phyloP scores from a whole-genome alignment of 2,888 invertebrate species.

The Agrypnus murinus region DNA sequence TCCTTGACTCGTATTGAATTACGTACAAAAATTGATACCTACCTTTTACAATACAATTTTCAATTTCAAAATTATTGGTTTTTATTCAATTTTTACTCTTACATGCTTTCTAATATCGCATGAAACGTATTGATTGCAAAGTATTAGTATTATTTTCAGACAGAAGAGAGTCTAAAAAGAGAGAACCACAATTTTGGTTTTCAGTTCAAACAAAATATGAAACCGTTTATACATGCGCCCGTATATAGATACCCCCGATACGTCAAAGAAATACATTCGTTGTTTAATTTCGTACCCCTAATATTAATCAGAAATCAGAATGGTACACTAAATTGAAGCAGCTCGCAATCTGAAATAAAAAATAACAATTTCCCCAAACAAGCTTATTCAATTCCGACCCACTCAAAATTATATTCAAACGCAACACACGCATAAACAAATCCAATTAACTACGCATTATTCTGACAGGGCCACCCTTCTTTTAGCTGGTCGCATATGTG shows the following conservation, averaged over 20 bases:
- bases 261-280: constrained; percentile 28
- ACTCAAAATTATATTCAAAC: constrained; percentile 68
- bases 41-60: constrained; percentile 27
- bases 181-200: constrained; percentile 10
- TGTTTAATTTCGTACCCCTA: constrained; percentile 42
- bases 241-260: constrained; percentile 19
- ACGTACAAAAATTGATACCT: constrained; percentile 38
- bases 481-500: constrained; percentile 67
- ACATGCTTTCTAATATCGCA: too few relatives aligned
- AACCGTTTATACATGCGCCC: constrained; percentile 26
- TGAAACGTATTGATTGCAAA: too few relatives aligned
- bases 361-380: constrained; percentile 68
- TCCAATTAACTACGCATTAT: constrained; percentile 70
- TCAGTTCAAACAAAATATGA: constrained; percentile 1
- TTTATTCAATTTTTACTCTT: too few relatives aligned
- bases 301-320: constrained; percentile 50
- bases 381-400: constrained; percentile 68
- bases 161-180: too few relatives aligned
- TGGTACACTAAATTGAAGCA: constrained; percentile 51
- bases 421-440: constrained; percentile 69
- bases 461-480: constrained; percentile 67
- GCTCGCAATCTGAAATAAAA: constrained; percentile 56
- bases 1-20: constrained; percentile 44
- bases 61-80: constrained; percentile 1
- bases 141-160: too few relatives aligned